Evolutionary conservation across 2,888 invertebrate genomes (phyloP).

Genomic region (Lepidonotus clava): DNA sequence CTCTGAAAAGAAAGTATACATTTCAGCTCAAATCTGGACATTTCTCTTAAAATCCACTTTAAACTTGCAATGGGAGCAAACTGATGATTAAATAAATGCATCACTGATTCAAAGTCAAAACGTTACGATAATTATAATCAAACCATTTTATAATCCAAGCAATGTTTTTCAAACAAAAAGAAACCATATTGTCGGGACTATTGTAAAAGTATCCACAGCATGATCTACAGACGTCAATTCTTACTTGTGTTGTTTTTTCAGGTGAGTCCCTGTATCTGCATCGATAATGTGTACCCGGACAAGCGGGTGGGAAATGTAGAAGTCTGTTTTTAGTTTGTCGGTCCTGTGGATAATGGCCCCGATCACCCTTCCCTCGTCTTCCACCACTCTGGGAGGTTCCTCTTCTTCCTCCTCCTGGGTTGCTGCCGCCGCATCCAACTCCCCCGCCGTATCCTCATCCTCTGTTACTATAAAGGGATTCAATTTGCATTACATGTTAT

Average conservation of each 20-base stretch:
- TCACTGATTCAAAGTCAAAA: too few relatives aligned
- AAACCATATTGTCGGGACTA: too few relatives aligned
- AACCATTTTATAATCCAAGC: too few relatives aligned
- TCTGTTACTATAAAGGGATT: neutral
- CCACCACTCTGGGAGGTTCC: conserved; percentile 64
- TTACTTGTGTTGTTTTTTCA: conserved; percentile 81
- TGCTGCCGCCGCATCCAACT: conserved; percentile 21
- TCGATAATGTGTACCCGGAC: conserved; percentile 85
- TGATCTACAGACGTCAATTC: too few relatives aligned
- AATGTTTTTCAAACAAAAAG: too few relatives aligned
- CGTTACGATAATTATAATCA: too few relatives aligned
- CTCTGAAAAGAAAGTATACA: conserved; percentile 69
- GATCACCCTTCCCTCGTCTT: conserved; percentile 79
- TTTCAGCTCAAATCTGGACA: neutral
- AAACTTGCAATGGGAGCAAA: too few relatives aligned
- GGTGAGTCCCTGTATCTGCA: conserved; percentile 83
- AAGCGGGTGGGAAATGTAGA: conserved; percentile 84
- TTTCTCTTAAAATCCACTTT: neutral
- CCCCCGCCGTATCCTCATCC: neutral
- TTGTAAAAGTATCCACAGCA: too few relatives aligned
- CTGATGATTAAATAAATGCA: too few relatives aligned
- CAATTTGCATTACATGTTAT: neutral
- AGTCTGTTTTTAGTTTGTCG: conserved; percentile 84
- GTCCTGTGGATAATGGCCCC: conserved; percentile 83
- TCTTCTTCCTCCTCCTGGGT: conserved; percentile 60